Evolutionary conservation across 1,140 invertebrate genomes (phyloP), one percentile per base, ranked within the genome.

Genomic region (Lucilia cuprina): DNA sequence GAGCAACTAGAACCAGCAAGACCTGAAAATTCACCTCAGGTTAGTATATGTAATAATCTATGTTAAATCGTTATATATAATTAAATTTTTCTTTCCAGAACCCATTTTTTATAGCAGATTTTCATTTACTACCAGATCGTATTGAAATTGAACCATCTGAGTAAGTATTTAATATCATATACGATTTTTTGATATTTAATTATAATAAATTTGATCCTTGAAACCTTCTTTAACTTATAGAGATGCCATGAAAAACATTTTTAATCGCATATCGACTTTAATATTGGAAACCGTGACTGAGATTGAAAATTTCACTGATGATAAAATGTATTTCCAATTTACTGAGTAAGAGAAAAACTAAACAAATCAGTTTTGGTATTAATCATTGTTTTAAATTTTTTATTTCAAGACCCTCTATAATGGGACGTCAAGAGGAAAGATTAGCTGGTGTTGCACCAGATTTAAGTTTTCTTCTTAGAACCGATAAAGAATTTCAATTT

Each of bases 391-490:
- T n/a, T n/a, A n/a, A n/a, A n/a, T 30, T 30, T 30, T 30, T 9
- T 65, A 88, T 65, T 60, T 65, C 35, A 84, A 94, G 94, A 83
- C 94, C 94, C 1, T 93, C 93, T 9, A 93, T 94, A 47, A 94
- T 94, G 91, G 93, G 93, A 80, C 93, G 93, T 60, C 92, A 94
- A 90, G 93, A 94, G 87, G 93, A 94, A 84, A 92, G 93, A 83
- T 89, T 92, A 0, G 93, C 92, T 85, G 92, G 92, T 5, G 89
- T 92, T 47, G 93, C 93, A 4, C 93, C 93, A 3, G 92, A 92
- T 84, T 85, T 94, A 35, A 84, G 89, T 14, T 91, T 90, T 82
- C 90, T 94, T 0, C 88, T 94, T 35, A 91, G 92, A 50, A 91
- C 92, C 83, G 93, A 94, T 89, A 87, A 86, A 34, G 91, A 90